These are phyloP conservation scores for Seira ritae DNA, from an alignment of 2,888 invertebrate genomes.

Conservation along the genomic window DNA sequence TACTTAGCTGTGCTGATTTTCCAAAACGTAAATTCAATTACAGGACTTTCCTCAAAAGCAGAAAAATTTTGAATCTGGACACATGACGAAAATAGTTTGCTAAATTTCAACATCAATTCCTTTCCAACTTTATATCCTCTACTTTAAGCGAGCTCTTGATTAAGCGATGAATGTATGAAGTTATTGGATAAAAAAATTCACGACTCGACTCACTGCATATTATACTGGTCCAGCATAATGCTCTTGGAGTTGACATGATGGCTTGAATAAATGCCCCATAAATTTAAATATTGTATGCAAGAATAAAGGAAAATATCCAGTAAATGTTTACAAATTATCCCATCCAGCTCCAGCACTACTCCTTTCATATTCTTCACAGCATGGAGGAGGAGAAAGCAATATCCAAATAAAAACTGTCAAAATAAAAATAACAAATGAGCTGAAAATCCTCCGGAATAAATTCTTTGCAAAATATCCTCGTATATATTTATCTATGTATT, in stretches of 20 bases:
- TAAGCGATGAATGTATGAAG: too few species aligned
- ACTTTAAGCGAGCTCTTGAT: too few species aligned
- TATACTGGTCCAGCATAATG: too few species aligned
- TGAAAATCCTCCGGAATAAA: slow-evolving; percentile 34
- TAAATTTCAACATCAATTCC: too few species aligned
- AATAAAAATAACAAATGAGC: slow-evolving; percentile 59
- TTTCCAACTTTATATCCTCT: too few species aligned
- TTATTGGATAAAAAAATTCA: too few species aligned
- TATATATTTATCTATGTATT: background rate
- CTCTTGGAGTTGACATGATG: background rate
- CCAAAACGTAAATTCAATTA: too few species aligned
- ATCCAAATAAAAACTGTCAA: slow-evolving; percentile 47
- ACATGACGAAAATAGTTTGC: too few species aligned
- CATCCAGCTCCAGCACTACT: background rate
- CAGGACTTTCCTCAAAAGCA: too few species aligned
- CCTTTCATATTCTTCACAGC: background rate
- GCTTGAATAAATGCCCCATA: slow-evolving; percentile 5
- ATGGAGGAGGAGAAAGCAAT: background rate
- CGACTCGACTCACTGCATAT: too few species aligned
- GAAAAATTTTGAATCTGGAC: too few species aligned
- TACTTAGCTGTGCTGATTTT: too few species aligned
- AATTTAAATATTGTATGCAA: background rate
- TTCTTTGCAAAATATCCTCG: background rate
- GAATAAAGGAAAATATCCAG: background rate
- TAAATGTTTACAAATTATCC: background rate